These are phyloP conservation scores for Caenorhabditis sulstoni DNA, from an alignment of 2,888 invertebrate genomes.

Conservation along the genomic window DNA sequence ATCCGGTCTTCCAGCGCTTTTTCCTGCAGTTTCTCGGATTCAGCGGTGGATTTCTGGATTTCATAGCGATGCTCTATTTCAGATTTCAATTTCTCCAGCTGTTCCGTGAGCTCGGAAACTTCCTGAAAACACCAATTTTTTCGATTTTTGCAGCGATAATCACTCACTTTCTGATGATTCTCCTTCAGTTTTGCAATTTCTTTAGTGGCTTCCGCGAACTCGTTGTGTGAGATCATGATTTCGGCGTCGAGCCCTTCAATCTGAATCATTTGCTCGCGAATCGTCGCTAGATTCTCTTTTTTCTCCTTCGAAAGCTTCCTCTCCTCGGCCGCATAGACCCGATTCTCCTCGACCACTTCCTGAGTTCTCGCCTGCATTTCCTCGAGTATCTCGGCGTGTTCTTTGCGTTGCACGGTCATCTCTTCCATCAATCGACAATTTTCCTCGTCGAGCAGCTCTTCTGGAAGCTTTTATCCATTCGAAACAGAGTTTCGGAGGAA, in stretches of 20 bases:
- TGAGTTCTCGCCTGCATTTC: slow-evolving; percentile 20
- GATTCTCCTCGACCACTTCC: background rate
- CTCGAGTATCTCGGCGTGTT: slow-evolving; percentile 18
- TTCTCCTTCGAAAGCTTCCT: background rate
- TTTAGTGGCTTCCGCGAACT: background rate
- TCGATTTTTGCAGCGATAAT: too few relatives aligned
- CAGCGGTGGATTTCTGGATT: background rate
- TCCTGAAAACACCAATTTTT: background rate
- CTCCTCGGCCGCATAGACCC: background rate
- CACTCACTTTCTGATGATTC: slow-evolving; percentile 3
- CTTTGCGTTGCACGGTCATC: slow-evolving; percentile 10
- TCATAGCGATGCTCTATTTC: background rate
- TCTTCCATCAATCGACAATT: slow-evolving; percentile 19
- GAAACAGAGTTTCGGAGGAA: too few relatives aligned
- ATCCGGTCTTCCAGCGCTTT: slow-evolving; percentile 47
- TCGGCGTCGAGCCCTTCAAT: background rate
- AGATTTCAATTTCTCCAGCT: background rate
- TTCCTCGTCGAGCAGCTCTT: slow-evolving; percentile 21
- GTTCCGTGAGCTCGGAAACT: slow-evolving; percentile 11
- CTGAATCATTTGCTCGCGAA: background rate
- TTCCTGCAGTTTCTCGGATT: slow-evolving; percentile 24
- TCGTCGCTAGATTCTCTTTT: background rate
- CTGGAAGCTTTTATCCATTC: background rate
- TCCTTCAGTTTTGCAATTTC: slow-evolving; percentile 18
- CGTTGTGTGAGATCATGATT: background rate